Conservation (phyloP, 2,113 vertebrate genomes). For the Zonotrichia leucophrys region DNA sequence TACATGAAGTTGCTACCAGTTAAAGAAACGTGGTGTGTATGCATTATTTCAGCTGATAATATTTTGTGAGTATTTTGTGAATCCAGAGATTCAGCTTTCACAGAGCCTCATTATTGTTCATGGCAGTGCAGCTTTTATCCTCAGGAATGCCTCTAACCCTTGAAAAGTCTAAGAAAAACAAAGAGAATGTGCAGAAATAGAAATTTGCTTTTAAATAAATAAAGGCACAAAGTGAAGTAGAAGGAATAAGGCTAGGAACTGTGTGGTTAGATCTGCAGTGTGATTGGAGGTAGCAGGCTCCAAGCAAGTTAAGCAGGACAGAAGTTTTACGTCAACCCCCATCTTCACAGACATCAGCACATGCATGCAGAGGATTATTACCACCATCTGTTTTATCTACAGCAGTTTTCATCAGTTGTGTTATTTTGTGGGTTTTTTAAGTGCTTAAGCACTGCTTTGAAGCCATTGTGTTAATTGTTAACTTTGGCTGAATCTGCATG, state of each 20-base stretch:
- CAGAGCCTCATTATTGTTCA: background rate
- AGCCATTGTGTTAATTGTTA: conserved; percentile 49
- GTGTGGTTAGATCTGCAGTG: background rate
- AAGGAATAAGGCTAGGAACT: background rate
- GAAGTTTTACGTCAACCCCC: background rate
- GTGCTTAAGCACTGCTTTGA: conserved; percentile 38
- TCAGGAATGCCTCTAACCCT: background rate
- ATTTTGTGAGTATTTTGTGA: background rate
- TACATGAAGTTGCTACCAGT: background rate
- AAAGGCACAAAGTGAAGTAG: background rate
- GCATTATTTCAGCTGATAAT: background rate
- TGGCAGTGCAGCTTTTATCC: background rate
- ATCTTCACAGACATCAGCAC: background rate
- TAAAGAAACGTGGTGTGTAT: background rate
- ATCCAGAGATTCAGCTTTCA: background rate
- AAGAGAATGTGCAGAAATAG: background rate
- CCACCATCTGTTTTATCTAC: background rate
- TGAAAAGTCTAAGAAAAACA: background rate
- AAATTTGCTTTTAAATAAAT: background rate
- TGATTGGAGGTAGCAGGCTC: background rate
- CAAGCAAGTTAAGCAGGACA: background rate
- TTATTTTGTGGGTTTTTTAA: background rate
- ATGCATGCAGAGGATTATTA: background rate
- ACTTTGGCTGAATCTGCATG: conserved; percentile 39
- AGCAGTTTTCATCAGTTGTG: background rate